A percentile compares a stretch with the other conserved stretches of the same genome.
Evolutionary conservation across 2,797 vertebrate species (phyloP).

Genomic region (Paguma larvata): DNA sequence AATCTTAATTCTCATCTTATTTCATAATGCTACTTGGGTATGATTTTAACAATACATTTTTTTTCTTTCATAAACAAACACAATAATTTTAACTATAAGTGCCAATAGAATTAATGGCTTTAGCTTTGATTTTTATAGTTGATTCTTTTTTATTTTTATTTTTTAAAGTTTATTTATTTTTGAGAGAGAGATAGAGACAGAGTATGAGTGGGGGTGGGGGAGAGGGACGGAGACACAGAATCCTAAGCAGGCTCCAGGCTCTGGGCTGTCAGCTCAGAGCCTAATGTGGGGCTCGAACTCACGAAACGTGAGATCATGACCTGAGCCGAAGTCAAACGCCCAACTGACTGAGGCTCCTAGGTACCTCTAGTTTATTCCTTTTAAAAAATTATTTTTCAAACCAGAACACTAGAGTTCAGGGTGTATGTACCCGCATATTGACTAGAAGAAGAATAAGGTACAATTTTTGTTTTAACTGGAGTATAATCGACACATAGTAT

Average conservation of each 20-base stretch:
- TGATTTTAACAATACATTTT: neutral
- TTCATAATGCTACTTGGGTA: neutral
- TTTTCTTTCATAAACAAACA: neutral
- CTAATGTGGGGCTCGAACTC: no score
- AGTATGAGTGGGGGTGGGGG: no score
- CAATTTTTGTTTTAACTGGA: neutral
- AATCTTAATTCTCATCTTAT: constrained; percentile 20
- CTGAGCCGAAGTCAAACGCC: no score
- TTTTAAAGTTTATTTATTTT: no score
- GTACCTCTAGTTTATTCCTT: neutral
- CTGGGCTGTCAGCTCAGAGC: no score
- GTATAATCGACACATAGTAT: neutral
- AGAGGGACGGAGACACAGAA: no score
- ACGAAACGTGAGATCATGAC: no score
- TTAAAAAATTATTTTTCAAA: neutral
- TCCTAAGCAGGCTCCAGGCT: no score
- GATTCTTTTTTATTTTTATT: neutral
- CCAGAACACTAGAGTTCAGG: neutral
- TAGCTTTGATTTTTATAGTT: neutral
- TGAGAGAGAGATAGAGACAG: no score
- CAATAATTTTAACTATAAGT: neutral
- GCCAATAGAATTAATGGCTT: neutral
- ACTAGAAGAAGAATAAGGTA: neutral
- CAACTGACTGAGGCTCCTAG: no score
- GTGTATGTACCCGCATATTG: neutral